These are phyloP conservation scores for Nyctalus aviator DNA, from an alignment of 2,797 vertebrate species.

Conservation along the genomic window DNA sequence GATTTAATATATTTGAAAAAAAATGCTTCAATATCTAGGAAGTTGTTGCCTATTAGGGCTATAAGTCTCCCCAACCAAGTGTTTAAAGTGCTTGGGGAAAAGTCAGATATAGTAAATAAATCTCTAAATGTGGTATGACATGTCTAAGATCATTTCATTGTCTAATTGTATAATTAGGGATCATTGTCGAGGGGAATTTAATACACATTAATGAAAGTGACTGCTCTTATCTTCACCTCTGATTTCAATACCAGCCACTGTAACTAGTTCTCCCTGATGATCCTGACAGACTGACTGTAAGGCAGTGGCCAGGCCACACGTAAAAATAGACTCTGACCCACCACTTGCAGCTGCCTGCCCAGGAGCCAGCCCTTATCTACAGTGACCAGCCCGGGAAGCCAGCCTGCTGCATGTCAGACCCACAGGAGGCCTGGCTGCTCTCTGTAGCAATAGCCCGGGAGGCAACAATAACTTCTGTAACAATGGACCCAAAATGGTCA, in stretches of 20 bases:
- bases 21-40: slow-evolving; percentile 48
- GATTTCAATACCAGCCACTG: slow-evolving; percentile 44
- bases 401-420: not conserved
- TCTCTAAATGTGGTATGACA: slow-evolving; percentile 5
- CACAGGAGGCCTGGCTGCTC: not conserved
- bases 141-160: slow-evolving; percentile 55
- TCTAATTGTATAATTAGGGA: slow-evolving; percentile 32
- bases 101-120: slow-evolving; percentile 17
- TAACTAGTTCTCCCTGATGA: slow-evolving; percentile 11
- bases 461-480: not conserved
- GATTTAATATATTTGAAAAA: slow-evolving; percentile 33
- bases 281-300: not conserved
- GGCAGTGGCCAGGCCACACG: not conserved
- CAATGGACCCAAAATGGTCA: not conserved
- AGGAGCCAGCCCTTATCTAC: not conserved
- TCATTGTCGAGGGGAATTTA: slow-evolving; percentile 45
- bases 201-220: slow-evolving; percentile 48
- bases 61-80: not conserved
- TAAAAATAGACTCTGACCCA: not conserved
- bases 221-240: slow-evolving; percentile 27
- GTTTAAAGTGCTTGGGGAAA: slow-evolving; percentile 7
- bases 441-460: not conserved
- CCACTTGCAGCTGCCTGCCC: not conserved
- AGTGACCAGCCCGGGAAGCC: not conserved
- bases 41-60: not conserved